Evolutionary conservation across 2,797 vertebrate genomes (phyloP).

Genomic region (Anguilla pacifica): DNA sequence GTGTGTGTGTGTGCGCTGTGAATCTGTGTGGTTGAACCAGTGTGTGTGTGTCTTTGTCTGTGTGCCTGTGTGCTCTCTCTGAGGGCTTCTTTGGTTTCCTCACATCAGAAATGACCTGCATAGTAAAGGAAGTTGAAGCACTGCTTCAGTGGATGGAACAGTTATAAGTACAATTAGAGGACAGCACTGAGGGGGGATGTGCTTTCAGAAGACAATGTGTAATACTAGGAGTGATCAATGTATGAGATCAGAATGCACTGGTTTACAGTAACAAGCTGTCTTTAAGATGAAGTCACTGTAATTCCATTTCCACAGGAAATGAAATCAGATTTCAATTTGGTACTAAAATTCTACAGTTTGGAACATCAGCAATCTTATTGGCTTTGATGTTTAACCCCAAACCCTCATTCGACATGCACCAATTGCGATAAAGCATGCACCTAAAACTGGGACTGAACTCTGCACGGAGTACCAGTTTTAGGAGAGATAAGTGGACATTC

Average conservation of each 20-base stretch:
- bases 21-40: background rate
- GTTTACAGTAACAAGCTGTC: background rate
- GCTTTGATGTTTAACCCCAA: slow-evolving; percentile 23
- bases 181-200: background rate
- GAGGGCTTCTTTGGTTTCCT: slow-evolving; percentile 11
- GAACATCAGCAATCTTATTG: background rate
- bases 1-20: background rate
- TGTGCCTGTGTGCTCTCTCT: background rate
- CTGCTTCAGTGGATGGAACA: background rate
- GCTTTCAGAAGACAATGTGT: background rate
- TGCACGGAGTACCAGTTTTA: background rate
- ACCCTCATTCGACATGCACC: background rate
- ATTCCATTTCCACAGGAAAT: slow-evolving; percentile 25
- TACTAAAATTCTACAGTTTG: slow-evolving; percentile 11
- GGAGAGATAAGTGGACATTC: background rate
- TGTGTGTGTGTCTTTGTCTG: background rate
- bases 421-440: background rate
- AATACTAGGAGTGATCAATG: slow-evolving; percentile 7
- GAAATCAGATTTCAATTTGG: slow-evolving; percentile 27
- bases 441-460: background rate
- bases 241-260: background rate
- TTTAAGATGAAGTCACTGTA: background rate
- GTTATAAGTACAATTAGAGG: slow-evolving; percentile 18
- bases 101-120: slow-evolving; percentile 1
- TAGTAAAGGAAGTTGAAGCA: background rate